Conservation (phyloP, 2,113 vertebrate species). For the Lucifuga dentata region DNA sequence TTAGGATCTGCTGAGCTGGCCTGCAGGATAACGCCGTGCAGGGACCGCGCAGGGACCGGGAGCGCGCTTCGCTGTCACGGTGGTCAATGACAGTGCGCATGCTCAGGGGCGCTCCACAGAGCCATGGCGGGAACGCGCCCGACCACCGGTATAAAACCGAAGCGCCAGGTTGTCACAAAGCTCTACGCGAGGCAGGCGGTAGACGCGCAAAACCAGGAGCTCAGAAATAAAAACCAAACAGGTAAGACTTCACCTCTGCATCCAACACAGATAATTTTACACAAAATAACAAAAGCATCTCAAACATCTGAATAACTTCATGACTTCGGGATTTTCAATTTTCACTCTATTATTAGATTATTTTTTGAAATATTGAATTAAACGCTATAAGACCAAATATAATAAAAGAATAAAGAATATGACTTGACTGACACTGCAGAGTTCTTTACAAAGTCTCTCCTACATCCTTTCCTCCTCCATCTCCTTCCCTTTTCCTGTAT, state of each 20-base stretch:
- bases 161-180: slow-evolving; percentile 82
- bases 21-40: slow-evolving; percentile 45
- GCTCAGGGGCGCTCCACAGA: not conserved
- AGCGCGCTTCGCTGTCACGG: slow-evolving; percentile 37
- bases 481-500: not conserved
- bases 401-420: too few relatives aligned
- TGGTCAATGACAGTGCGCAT: not conserved
- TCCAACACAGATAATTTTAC: slow-evolving; percentile 17
- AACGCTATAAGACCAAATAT: too few relatives aligned
- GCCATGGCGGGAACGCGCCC: slow-evolving; percentile 32
- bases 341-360: too few relatives aligned
- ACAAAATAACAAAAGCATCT: slow-evolving; percentile 62
- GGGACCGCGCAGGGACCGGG: slow-evolving; percentile 21
- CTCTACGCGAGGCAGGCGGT: slow-evolving; percentile 78
- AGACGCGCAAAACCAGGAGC: slow-evolving; percentile 70
- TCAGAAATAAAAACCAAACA: slow-evolving; percentile 72
- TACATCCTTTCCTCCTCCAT: too few relatives aligned
- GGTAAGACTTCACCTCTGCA: slow-evolving; percentile 78
- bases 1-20: slow-evolving; percentile 83
- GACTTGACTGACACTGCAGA: not conserved
- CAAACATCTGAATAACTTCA: slow-evolving; percentile 18
- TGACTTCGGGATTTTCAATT: too few relatives aligned
- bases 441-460: not conserved
- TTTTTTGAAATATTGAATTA: too few relatives aligned
- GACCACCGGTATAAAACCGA: slow-evolving; percentile 80